Percentiles rank a stretch among this genome's conserved stretches.
phyloP scores from a whole-genome alignment of 2,113 vertebrate genomes.

The Thalassoma bifasciatum region DNA sequence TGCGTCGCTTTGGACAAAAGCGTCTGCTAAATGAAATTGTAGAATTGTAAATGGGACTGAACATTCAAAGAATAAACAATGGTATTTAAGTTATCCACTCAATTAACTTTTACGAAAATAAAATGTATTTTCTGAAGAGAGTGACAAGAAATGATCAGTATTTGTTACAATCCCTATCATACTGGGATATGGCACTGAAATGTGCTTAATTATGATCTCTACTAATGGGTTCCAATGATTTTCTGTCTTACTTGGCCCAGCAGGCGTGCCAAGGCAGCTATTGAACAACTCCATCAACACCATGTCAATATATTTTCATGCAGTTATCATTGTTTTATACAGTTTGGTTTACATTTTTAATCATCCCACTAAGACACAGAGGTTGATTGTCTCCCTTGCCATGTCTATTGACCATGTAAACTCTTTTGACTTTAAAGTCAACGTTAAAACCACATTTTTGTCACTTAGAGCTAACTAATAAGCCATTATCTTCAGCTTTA shows the following conservation, averaged over 20 bases:
- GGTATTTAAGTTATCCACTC: neutral
- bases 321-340: neutral
- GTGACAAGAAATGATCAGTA: neutral
- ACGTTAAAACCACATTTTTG: neutral
- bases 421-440: neutral
- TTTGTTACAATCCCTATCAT: neutral
- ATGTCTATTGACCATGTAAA: neutral
- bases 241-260: neutral
- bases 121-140: neutral
- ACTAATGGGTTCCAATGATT: neutral
- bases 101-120: slow-evolving; percentile 4
- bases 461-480: neutral
- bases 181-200: neutral
- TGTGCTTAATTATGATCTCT: neutral
- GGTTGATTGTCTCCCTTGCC: neutral
- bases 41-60: slow-evolving; percentile 9
- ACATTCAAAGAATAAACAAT: slow-evolving; percentile 5
- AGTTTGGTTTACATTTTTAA: neutral
- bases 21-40: too few species aligned
- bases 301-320: neutral
- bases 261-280: neutral
- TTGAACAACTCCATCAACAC: neutral
- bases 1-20: too few species aligned
- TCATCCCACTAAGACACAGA: too few species aligned
- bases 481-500: neutral